Evolutionary conservation across 2,797 vertebrate genomes (phyloP).

Genomic region (Artibeus jamaicensis): DNA sequence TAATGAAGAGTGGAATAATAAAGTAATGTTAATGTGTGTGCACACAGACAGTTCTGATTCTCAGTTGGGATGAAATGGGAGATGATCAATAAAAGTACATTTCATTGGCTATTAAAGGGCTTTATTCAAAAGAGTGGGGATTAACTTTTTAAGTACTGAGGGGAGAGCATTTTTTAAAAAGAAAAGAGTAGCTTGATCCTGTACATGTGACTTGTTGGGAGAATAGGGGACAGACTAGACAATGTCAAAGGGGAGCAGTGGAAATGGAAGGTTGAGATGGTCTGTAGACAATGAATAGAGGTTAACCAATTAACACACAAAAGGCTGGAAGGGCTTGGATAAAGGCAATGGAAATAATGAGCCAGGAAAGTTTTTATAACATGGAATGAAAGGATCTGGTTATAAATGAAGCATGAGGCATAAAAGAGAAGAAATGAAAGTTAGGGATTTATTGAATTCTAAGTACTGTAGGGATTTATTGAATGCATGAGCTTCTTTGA

Average conservation of each 20-base stretch:
- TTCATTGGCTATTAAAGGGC: background rate
- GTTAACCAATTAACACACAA: background rate
- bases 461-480: background rate
- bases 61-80: background rate
- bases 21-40: background rate
- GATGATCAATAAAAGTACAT: background rate
- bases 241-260: background rate
- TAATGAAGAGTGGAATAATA: background rate
- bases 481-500: background rate
- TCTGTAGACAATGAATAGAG: background rate
- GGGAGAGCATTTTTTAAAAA: background rate
- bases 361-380: background rate
- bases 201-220: background rate
- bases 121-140: background rate
- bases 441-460: background rate
- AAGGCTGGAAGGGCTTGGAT: background rate
- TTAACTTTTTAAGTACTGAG: background rate
- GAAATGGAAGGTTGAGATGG: background rate
- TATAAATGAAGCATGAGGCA: background rate
- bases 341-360: background rate
- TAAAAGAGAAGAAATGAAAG: background rate
- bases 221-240: background rate
- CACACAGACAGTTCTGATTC: background rate
- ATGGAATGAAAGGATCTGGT: background rate
- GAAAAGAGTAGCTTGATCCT: background rate